These are phyloP conservation scores for Botia kubotai DNA, from an alignment of 2,797 vertebrate genomes.

Conservation along the genomic window DNA sequence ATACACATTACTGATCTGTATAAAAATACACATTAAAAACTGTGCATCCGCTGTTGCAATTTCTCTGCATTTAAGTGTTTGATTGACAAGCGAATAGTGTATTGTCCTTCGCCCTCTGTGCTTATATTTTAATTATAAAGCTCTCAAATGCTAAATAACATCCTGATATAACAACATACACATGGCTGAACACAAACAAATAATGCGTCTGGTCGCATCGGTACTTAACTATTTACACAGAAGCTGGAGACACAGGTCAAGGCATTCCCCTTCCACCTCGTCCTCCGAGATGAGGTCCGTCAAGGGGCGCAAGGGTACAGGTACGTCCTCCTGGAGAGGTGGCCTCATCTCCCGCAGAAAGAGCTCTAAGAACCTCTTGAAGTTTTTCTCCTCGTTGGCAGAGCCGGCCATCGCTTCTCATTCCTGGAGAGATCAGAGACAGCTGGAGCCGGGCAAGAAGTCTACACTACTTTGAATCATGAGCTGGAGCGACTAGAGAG, in stretches of 20 bases:
- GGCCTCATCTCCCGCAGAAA: slow-evolving; percentile 94
- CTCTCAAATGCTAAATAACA: neutral
- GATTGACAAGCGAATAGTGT: neutral
- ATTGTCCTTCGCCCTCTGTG: neutral
- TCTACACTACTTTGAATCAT: slow-evolving; percentile 66
- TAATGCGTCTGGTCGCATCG: slow-evolving; percentile 7
- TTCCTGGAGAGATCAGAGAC: slow-evolving; percentile 79
- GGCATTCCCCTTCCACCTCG: slow-evolving; percentile 93
- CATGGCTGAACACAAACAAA: neutral
- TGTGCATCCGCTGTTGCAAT: neutral
- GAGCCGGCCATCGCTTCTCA: slow-evolving; percentile 90
- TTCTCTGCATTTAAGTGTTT: neutral
- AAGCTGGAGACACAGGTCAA: slow-evolving; percentile 93
- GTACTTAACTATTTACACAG: slow-evolving; percentile 98
- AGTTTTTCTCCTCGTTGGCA: slow-evolving; percentile 94
- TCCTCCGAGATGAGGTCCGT: slow-evolving; percentile 91
- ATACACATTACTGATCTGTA: too few species aligned
- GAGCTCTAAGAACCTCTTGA: slow-evolving; percentile 96
- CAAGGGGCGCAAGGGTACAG: slow-evolving; percentile 86
- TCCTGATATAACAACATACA: neutral
- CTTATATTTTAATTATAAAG: neutral
- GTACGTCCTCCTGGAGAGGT: slow-evolving; percentile 90
- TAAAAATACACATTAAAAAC: neutral
- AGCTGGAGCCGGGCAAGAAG: slow-evolving; percentile 58
- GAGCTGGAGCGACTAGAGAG: slow-evolving; percentile 62